Base-by-base conservation (phyloP, 1,140 invertebrate species). In the Harpegnathos saltator region DNA sequence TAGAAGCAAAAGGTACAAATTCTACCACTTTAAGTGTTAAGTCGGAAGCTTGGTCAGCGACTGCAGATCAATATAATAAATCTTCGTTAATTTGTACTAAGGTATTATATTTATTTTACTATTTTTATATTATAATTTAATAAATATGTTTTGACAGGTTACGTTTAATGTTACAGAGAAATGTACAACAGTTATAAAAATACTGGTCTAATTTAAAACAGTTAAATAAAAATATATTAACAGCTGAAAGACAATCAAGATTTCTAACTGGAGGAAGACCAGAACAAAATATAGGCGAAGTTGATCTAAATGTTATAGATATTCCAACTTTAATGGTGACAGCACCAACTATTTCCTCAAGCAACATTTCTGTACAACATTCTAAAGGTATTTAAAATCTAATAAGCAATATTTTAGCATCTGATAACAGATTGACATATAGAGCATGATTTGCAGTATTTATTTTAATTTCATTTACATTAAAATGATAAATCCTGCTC, bases 201-300 rank as follows among this genome's bases (percentile, higher is more conserved):
- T n/a, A n/a, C n/a, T n/a, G n/a, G n/a, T n/a, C n/a, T n/a, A n/a
- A n/a, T n/a, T n/a, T n/a, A n/a, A n/a, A 54, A 54, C 52, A 54
- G 0, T n/a, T n/a, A 54, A 54, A 54, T n/a, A 54, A 54, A 54
- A 54, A 54, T n/a, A 54, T 54, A 54, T 54, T 54, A 54, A n/a
- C n/a, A 54, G 52, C n/a, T 54, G 17, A 54, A 54, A 54, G 52
- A 54, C 52, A 54, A 54, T 54, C 52, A 54, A 54, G n/a, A 7
- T 54, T 54, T 54, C 52, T 54, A n/a, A n/a, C n/a, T n/a, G n/a
- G n/a, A 54, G 52, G n/a, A 54, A 4, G 52, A n/a, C 52, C 52
- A n/a, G 2, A 54, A 54, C n/a, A 54, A 54, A 54, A 54, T 3
- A 54, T 19, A 0, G n/a, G 19, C 5, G 4, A 54, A 54, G 52